phyloP scores from a whole-genome alignment of 2,113 vertebrate species.

The Oreotrochilus melanogaster region DNA sequence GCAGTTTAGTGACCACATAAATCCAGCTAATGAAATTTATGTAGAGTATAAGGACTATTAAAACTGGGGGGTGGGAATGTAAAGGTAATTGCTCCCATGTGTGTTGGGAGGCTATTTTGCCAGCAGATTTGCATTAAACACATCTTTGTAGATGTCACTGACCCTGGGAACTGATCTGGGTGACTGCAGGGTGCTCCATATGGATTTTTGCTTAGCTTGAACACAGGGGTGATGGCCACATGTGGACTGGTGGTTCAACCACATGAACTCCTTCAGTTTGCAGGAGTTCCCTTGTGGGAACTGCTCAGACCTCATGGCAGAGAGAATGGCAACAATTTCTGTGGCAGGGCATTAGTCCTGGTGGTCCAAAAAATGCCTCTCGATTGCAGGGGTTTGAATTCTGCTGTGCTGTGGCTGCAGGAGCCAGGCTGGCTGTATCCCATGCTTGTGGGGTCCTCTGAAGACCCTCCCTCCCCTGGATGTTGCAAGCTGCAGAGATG shows the following conservation, averaged over 20 bases:
- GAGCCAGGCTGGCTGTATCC: accelerated
- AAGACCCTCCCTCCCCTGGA: neutral
- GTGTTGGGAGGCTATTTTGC: neutral
- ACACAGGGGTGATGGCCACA: accelerated
- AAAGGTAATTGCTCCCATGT: neutral
- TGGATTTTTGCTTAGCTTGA: neutral
- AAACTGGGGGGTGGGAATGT: neutral
- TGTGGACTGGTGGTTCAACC: neutral
- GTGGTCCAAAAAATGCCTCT: neutral
- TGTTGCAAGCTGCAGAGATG: neutral
- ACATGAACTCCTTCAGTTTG: accelerated
- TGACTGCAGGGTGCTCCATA: neutral
- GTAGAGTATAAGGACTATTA: neutral
- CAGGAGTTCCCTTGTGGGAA: neutral
- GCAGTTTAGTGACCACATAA: constrained; percentile 59
- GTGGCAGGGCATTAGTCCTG: neutral
- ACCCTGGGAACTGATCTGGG: accelerated
- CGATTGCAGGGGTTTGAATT: neutral
- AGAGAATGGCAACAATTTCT: accelerated
- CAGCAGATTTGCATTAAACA: neutral
- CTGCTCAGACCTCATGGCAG: neutral
- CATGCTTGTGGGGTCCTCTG: accelerated
- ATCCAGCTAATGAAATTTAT: constrained; percentile 62
- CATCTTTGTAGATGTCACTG: neutral
- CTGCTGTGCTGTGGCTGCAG: accelerated